These are phyloP conservation scores for Gavia stellata DNA, from an alignment of 2,113 vertebrate genomes.

Conservation along the genomic window DNA sequence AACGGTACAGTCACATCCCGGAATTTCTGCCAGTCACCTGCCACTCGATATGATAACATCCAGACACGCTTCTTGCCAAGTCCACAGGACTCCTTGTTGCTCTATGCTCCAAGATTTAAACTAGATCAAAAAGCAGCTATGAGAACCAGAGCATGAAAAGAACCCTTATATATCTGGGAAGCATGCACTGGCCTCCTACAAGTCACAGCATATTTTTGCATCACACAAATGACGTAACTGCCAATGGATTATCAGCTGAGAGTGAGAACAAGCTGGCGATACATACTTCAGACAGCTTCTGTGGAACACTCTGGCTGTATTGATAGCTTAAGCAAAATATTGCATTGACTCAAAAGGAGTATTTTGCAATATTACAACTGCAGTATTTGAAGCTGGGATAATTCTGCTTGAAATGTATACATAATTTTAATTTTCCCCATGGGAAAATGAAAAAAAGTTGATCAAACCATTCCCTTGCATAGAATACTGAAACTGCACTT, in stretches of 20 bases:
- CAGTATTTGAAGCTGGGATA: not conserved
- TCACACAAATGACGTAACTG: accelerated
- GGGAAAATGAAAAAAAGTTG: not conserved
- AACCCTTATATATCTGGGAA: not conserved
- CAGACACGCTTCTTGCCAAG: not conserved
- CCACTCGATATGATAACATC: not conserved
- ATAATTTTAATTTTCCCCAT: not conserved
- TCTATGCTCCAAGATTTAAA: not conserved
- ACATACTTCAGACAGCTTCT: not conserved
- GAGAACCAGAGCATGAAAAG: not conserved
- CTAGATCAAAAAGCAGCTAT: not conserved
- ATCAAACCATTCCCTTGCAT: not conserved
- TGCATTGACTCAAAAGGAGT: not conserved
- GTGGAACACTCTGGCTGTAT: not conserved
- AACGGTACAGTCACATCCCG: not conserved
- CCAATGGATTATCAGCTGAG: not conserved
- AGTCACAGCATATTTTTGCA: not conserved
- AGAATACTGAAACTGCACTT: not conserved
- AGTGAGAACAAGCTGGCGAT: not conserved
- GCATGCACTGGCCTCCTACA: not conserved
- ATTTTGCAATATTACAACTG: not conserved
- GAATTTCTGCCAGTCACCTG: not conserved
- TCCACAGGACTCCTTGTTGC: not conserved
- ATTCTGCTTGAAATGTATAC: not conserved
- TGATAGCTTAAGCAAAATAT: not conserved